phyloP scores from a whole-genome alignment of 53 echinoderm and acorn worm species.

The Holothuria leucospilota region DNA sequence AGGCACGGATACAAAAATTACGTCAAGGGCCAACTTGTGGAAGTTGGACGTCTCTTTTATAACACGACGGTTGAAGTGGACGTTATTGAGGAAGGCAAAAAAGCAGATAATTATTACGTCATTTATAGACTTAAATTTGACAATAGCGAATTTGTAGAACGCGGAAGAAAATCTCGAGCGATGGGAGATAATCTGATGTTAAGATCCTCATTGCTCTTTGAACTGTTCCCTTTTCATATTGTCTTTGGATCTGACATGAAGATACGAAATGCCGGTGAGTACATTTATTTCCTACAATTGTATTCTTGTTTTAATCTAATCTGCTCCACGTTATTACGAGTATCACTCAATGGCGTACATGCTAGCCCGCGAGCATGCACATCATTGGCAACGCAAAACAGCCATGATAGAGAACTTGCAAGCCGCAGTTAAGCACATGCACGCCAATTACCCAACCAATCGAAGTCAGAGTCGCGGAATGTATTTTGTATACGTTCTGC shows the following conservation, averaged over 20 bases:
- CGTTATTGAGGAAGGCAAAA: conserved; percentile 63
- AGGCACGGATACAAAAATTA: conserved; percentile 81
- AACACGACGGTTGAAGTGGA: conserved; percentile 73
- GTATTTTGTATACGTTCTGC: too few species aligned
- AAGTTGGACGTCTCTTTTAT: conserved; percentile 84
- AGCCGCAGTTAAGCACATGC: too few species aligned
- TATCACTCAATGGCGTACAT: too few species aligned
- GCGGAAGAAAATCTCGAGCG: conserved; percentile 19
- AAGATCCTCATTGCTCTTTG: conserved; percentile 65
- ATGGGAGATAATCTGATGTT: conserved; percentile 61
- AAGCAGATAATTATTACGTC: conserved; percentile 64
- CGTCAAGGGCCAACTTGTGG: conserved; percentile 83
- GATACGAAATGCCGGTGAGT: conserved; percentile 72
- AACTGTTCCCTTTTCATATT: conserved; percentile 88
- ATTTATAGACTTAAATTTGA: conserved; percentile 76
- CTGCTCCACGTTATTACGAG: too few species aligned
- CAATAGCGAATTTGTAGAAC: conserved; percentile 73
- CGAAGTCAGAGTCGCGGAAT: too few species aligned
- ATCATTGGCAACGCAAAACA: too few species aligned
- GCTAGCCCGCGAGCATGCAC: too few species aligned
- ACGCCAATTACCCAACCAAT: too few species aligned
- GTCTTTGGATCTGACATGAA: conserved; percentile 79
- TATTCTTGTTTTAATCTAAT: too few species aligned
- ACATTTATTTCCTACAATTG: background rate
- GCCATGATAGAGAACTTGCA: too few species aligned